phyloP scores from a whole-genome alignment of 2,888 invertebrate genomes.

The Chydorus sphaericus region DNA sequence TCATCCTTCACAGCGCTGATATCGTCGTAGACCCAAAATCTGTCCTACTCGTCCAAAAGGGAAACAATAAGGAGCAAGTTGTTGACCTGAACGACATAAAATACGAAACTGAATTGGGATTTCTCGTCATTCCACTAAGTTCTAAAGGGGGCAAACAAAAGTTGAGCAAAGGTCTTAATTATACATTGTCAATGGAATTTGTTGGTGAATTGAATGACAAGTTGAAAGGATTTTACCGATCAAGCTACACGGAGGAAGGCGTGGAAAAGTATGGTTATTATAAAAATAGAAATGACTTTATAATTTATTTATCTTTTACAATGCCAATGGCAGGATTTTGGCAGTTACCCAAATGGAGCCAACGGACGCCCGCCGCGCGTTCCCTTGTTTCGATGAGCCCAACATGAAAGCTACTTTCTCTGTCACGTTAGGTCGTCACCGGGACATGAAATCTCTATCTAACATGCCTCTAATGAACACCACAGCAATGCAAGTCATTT shows the following conservation, averaged over 20 bases:
- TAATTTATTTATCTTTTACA: too few species aligned
- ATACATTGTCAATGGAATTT: slow-evolving; percentile 51
- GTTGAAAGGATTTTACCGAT: slow-evolving; percentile 65
- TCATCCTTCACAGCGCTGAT: slow-evolving; percentile 60
- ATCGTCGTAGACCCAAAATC: slow-evolving; percentile 38
- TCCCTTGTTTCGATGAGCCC: slow-evolving; percentile 89
- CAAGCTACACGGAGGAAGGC: slow-evolving; percentile 54
- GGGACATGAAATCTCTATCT: slow-evolving; percentile 46
- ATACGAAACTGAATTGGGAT: too few species aligned
- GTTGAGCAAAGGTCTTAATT: slow-evolving; percentile 43
- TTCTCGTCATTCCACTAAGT: too few species aligned
- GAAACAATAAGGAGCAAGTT: background rate
- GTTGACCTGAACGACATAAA: too few species aligned
- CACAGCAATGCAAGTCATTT: slow-evolving; percentile 36
- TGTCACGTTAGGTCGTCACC: slow-evolving; percentile 46
- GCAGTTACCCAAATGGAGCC: slow-evolving; percentile 71
- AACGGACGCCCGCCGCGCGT: slow-evolving; percentile 60
- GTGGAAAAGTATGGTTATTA: slow-evolving; percentile 43
- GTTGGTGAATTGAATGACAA: slow-evolving; percentile 56
- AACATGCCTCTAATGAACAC: slow-evolving; percentile 53
- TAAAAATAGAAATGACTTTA: too few species aligned
- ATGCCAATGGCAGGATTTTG: slow-evolving; percentile 47
- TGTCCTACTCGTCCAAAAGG: too few species aligned
- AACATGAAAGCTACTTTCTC: slow-evolving; percentile 68
- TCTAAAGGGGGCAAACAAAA: slow-evolving; percentile 31